Evolutionary conservation across 53 echinoderm and acorn worm species (phyloP).

Genomic region (Crossaster papposus): DNA sequence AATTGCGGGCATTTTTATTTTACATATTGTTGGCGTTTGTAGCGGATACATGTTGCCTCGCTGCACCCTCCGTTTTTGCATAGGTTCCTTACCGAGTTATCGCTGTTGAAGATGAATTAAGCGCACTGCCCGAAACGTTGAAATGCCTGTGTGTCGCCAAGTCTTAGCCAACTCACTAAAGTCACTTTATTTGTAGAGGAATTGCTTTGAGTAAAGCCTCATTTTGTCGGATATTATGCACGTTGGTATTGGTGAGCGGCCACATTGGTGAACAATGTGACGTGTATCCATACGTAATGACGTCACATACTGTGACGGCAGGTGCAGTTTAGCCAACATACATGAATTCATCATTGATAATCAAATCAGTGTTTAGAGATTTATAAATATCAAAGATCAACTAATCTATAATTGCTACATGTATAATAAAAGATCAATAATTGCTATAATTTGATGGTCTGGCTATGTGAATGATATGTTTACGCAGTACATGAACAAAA

Average conservation of each 20-base stretch:
- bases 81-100: too few species aligned
- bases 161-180: not conserved
- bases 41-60: too few species aligned
- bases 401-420: too few species aligned
- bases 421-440: too few species aligned
- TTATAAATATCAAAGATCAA: not conserved
- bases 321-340: conserved; percentile 7
- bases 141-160: not conserved
- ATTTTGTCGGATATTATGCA: not conserved
- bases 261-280: not conserved
- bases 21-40: too few species aligned
- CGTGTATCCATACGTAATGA: not conserved
- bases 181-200: not conserved
- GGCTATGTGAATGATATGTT: not conserved
- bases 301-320: not conserved
- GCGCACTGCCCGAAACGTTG: too few species aligned
- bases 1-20: too few species aligned
- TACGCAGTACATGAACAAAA: too few species aligned
- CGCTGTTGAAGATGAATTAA: too few species aligned
- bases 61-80: too few species aligned
- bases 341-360: not conserved
- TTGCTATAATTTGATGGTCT: not conserved
- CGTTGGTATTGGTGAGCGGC: not conserved
- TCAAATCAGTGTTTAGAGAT: conserved; percentile 13
- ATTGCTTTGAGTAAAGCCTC: not conserved